Percentiles rank a stretch among this genome's conserved stretches.
Evolutionary conservation across 2,888 invertebrate species (phyloP).

Genomic region (Abscondita cerata): DNA sequence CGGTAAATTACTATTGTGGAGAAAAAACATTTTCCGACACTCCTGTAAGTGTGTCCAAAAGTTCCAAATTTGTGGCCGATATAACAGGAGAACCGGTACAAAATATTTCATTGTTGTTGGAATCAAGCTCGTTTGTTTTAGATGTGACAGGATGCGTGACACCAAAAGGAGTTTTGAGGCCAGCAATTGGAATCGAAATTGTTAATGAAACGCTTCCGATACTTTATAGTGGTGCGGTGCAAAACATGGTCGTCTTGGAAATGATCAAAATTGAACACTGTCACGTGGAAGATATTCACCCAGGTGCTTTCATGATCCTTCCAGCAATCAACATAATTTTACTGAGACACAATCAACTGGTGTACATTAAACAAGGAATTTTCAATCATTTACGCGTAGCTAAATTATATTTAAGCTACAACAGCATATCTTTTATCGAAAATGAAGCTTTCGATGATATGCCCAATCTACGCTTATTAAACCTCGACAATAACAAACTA

Average conservation of each 20-base stretch:
- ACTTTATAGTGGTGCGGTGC: slow-evolving; percentile 35
- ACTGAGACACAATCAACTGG: slow-evolving; percentile 17
- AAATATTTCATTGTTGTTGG: slow-evolving; percentile 21
- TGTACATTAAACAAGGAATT: slow-evolving; percentile 16
- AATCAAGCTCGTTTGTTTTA: slow-evolving; percentile 21
- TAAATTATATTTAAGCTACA: slow-evolving; percentile 38
- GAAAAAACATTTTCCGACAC: slow-evolving; percentile 22
- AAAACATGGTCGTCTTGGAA: slow-evolving; percentile 33
- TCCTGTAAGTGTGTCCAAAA: slow-evolving; percentile 19
- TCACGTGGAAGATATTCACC: slow-evolving; percentile 26
- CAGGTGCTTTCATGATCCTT: slow-evolving; percentile 34
- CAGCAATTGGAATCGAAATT: slow-evolving; percentile 31
- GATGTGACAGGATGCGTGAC: slow-evolving; percentile 30
- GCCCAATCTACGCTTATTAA: slow-evolving; percentile 46
- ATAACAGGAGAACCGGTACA: slow-evolving; percentile 12
- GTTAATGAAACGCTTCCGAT: slow-evolving; percentile 21
- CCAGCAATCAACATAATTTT: slow-evolving; percentile 19
- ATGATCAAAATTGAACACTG: slow-evolving; percentile 29
- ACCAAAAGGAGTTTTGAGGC: slow-evolving; percentile 19
- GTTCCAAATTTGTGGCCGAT: slow-evolving; percentile 24
- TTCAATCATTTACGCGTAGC: slow-evolving; percentile 23
- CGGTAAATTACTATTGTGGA: slow-evolving; percentile 23
- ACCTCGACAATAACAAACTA: slow-evolving; percentile 50
- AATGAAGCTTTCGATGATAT: slow-evolving; percentile 44
- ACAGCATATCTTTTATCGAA: slow-evolving; percentile 39